Evolutionary conservation across 2,113 vertebrate genomes (phyloP), one percentile per base, ranked within the genome.

Genomic region (Gnathonemus echidnorhynchus): DNA sequence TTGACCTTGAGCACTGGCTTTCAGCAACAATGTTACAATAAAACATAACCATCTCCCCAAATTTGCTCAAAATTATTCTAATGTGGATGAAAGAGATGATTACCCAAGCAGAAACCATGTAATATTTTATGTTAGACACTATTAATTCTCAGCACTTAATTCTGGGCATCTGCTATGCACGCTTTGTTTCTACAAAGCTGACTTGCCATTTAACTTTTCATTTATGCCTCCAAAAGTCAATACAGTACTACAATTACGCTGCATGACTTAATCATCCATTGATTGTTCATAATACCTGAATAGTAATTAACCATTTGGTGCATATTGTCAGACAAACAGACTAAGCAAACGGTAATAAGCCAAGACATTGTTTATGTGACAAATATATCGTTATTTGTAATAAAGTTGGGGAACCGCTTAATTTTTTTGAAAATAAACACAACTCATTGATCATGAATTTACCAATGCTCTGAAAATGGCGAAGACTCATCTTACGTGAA

Each of bases 141-240:
- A 24, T 46, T 48, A 48, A 48, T 85, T 46, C 9, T 46, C 39
- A 45, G 8, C 45, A 45, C 83, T 48, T 24, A 85, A 24, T 70
- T 70, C 80, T 84, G 35, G 21, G 80, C 39, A 24, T 39, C 80
- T 24, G 42, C 15, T 46, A 7, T 42, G 42, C 17, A 10, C 3
- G 21, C 24, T n/a, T 48, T 27, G 2, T 48, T 48, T n/a, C 39
- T 24, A 46, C 42, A 48, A 46, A 85, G 15, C 42, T n/a, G 35
- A 24, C 46, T 85, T 85, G 5, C 8, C 17, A 45, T 39, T 21
- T 46, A 42, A 84, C 80, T 46, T 85, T 85, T 85, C 19, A 24
- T 85, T 85, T 46, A 17, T 85, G 45, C 17, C 83, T n/a, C 83
- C 39, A 24, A 85, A 85, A 83, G 77, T 83, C 77, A 83, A 83